phyloP scores from a whole-genome alignment of 2,113 vertebrate genomes.

The Carassius gibelio region DNA sequence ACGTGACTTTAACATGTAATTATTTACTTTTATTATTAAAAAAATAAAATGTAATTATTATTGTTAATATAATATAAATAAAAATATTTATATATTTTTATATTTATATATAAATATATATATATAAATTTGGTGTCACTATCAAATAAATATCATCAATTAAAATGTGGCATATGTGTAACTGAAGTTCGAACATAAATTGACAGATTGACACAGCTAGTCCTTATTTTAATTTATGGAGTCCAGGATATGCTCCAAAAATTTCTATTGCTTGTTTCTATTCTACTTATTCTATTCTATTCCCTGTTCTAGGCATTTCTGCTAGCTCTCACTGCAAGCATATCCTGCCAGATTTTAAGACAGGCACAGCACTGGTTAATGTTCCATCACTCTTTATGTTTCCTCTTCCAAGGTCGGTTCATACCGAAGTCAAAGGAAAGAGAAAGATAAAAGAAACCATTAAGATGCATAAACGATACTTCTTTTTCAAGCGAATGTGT shows the following conservation, averaged over 20 bases:
- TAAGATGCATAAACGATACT: constrained; percentile 31
- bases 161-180: no score
- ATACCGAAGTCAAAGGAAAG: constrained; percentile 38
- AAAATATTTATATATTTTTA: no score
- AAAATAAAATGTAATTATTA: no score
- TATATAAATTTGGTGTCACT: not conserved
- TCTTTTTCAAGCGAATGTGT: constrained; percentile 8
- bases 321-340: constrained; percentile 16
- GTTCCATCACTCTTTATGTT: constrained; percentile 46
- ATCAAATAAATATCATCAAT: no score
- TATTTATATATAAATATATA: no score
- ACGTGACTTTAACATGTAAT: no score
- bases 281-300: not conserved
- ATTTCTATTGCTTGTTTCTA: no score
- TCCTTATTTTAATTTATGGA: not conserved
- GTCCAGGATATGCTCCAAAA: not conserved
- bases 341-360: constrained; percentile 15
- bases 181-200: not conserved
- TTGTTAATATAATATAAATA: no score
- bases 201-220: not conserved
- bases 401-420: constrained; percentile 49
- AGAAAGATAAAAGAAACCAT: constrained; percentile 47
- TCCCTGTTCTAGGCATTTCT: not conserved
- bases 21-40: no score
- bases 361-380: constrained; percentile 26